Base-by-base conservation (phyloP, 2,113 vertebrate species). In the Chitala chitala region DNA sequence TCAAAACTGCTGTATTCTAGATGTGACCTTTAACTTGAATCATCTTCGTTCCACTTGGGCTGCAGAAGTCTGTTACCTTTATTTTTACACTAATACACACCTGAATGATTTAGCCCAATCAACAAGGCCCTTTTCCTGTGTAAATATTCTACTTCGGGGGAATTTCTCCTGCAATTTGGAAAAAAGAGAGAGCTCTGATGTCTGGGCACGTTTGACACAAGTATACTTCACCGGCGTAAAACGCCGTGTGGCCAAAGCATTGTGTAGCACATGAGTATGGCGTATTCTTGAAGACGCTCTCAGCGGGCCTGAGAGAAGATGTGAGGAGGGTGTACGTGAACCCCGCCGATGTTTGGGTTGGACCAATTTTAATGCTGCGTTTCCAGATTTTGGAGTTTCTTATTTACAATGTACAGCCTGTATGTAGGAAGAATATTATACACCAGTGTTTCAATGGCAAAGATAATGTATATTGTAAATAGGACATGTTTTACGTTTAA, bases 391-490 rank as follows among this genome's bases (percentile, higher is more conserved):
- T 73, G 56, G 22, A 56, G 22, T 56, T 42, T 68, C 8, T 65
- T 72, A 72, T 73, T 73, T 61, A 72, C 70, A 9, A 73, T 73
- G 71, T 73, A 73, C 40, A 73, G 42, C 24, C 15, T 48, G 44
- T 69, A 69, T 42, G 66, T 61, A 73, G 42, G 36, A 73, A 61
- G 3, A 36, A 61, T 72, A n/a, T n/a, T n/a, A 59, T 72, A 72
- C 54, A n/a, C 54, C 31, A 59, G 38, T 72, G 71, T 61, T 61
- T 59, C 40, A 24, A n/a, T 38, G 50, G 15, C 17, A 72, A 58
- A 29, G 44, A 59, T 59, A 59, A 72, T 59, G 51, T 55, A 55
- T 72, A 58, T 73, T 73, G 42, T 73, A 50, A 73, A 61, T 61
- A 73, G 55, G 40, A 69, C 44, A 46, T 13, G 40, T 59, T 73